Evolutionary conservation across 2,888 invertebrate species (phyloP).

Genomic region (Lepidonotus clava): DNA sequence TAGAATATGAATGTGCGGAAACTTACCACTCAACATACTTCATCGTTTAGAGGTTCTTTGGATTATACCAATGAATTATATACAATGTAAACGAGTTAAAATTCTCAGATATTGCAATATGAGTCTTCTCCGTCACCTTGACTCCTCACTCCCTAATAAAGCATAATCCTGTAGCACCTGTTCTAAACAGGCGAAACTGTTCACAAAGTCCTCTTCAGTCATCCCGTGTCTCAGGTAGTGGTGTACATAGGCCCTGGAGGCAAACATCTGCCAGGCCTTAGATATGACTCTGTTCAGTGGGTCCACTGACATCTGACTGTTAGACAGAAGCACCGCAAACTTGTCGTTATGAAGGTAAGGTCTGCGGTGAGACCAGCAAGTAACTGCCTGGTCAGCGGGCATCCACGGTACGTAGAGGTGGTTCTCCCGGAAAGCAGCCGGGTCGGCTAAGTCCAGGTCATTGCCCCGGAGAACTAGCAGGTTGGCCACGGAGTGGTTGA

Average conservation of each 20-base stretch:
- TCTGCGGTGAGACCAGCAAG: conserved; percentile 70
- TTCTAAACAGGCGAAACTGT: conserved; percentile 79
- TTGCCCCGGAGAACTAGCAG: conserved; percentile 75
- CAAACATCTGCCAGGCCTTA: conserved; percentile 81
- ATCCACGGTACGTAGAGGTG: conserved; percentile 75
- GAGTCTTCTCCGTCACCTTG: neutral
- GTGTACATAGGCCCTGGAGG: conserved; percentile 80
- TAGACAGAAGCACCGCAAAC: conserved; percentile 77
- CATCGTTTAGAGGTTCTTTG: too few relatives aligned
- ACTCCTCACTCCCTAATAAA: neutral
- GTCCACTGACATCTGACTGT: conserved; percentile 75
- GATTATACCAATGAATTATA: too few relatives aligned
- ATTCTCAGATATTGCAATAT: too few relatives aligned
- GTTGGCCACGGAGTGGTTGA: conserved; percentile 75
- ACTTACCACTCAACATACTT: too few relatives aligned
- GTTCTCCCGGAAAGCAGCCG: conserved; percentile 69
- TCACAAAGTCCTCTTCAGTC: conserved; percentile 79
- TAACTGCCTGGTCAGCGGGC: conserved; percentile 64
- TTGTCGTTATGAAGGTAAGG: conserved; percentile 78
- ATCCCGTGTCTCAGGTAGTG: conserved; percentile 80
- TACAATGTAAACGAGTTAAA: too few relatives aligned
- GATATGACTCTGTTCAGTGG: conserved; percentile 75
- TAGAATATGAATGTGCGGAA: too few relatives aligned
- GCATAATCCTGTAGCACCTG: conserved; percentile 78
- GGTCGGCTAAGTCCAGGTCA: conserved; percentile 69